A percentile compares a stretch with the other conserved stretches of the same genome.
Evolutionary conservation across 2,888 invertebrate species (phyloP).

Genomic region (Hypolimnas misippus): DNA sequence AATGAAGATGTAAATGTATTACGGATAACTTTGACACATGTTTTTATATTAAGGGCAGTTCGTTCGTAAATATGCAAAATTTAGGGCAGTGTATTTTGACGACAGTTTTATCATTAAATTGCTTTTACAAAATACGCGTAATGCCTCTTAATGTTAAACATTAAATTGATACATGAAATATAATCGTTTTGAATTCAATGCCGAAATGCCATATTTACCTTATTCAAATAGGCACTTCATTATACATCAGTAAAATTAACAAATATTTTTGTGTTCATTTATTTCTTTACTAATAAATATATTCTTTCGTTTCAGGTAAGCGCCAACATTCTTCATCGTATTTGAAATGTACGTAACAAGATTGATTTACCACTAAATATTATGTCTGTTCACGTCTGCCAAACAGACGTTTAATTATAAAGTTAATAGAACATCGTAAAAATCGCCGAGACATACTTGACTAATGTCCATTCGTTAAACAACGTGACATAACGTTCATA

Average conservation of each 20-base stretch:
- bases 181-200: constrained; percentile 33
- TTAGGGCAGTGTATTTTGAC: constrained; percentile 36
- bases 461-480: constrained; percentile 22
- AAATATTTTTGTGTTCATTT: not conserved
- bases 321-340: constrained; percentile 5
- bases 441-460: constrained; percentile 26
- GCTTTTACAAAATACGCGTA: constrained; percentile 21
- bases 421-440: constrained; percentile 29
- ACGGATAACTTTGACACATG: constrained; percentile 9
- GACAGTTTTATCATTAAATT: constrained; percentile 38
- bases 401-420: constrained; percentile 24
- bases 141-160: constrained; percentile 20
- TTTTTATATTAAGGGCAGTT: constrained; percentile 21
- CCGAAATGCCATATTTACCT: constrained; percentile 8
- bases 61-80: constrained; percentile 28
- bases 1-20: not conserved
- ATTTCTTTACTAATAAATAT: constrained; percentile 8
- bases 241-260: not conserved
- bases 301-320: constrained; percentile 44
- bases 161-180: constrained; percentile 36
- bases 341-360: constrained; percentile 17
- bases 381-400: not conserved
- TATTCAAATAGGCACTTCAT: not conserved
- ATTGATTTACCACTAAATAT: constrained; percentile 4
- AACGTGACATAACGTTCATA: constrained; percentile 33